These are phyloP conservation scores for Actinia equina DNA, from an alignment of 64 coral and sea anemone genomes.

Conservation along the genomic window DNA sequence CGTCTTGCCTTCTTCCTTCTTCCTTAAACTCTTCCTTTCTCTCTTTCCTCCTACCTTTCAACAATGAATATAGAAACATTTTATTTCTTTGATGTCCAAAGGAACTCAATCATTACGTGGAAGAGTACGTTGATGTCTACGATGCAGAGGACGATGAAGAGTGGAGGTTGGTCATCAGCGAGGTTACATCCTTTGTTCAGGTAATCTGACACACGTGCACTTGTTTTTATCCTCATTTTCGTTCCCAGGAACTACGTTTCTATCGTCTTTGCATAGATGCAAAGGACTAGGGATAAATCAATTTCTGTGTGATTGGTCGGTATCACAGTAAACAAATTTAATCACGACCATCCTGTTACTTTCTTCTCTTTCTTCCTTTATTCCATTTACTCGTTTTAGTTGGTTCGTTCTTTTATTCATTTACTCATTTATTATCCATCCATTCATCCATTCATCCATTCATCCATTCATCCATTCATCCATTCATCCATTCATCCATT, in stretches of 20 bases:
- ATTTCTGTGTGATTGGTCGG: too few relatives aligned
- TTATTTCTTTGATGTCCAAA: background rate
- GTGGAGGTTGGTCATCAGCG: constrained; percentile 95
- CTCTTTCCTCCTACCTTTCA: background rate
- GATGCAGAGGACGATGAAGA: constrained; percentile 95
- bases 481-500: too few relatives aligned
- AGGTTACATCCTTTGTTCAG: constrained; percentile 92
- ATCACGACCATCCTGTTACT: too few relatives aligned
- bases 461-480: too few relatives aligned
- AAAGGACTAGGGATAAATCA: background rate
- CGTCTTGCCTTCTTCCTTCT: background rate
- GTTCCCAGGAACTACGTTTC: background rate
- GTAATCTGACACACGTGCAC: constrained; percentile 5
- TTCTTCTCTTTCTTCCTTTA: too few relatives aligned
- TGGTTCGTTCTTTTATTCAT: too few relatives aligned
- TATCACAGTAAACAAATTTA: too few relatives aligned
- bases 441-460: background rate
- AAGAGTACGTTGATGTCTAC: constrained; percentile 87
- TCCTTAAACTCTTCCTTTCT: background rate
- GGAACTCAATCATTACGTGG: constrained; percentile 88
- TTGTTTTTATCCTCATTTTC: background rate
- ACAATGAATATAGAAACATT: background rate
- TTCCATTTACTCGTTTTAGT: too few relatives aligned
- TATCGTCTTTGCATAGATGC: background rate
- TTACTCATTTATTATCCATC: too few relatives aligned